Evolutionary conservation across 2,888 invertebrate species (phyloP).

Genomic region (Harpagoxenus sublaevis): DNA sequence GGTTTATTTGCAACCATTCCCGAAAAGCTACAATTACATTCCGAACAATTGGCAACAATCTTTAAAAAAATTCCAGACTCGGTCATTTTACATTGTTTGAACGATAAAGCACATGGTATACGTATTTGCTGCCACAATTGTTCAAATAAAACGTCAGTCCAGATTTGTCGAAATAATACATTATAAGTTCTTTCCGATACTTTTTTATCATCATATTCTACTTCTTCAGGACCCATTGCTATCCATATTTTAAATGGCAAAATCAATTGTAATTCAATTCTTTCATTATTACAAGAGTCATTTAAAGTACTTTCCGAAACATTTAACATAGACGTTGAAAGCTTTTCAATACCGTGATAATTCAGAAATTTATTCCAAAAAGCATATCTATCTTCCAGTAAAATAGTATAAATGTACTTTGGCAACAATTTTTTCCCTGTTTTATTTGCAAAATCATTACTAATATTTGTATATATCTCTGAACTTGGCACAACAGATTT

Average conservation of each 20-base stretch:
- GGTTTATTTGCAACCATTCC: conserved; percentile 37
- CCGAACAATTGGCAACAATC: conserved; percentile 8
- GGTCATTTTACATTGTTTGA: conserved; percentile 15
- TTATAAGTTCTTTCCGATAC: neutral
- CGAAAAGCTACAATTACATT: conserved; percentile 29
- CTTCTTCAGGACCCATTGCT: neutral
- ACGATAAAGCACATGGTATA: conserved; percentile 21
- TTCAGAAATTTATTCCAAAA: neutral
- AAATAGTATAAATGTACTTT: neutral
- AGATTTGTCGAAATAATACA: neutral
- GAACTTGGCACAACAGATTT: neutral
- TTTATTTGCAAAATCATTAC: neutral
- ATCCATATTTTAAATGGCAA: neutral
- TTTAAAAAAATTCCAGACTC: conserved; percentile 17
- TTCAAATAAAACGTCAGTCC: neutral
- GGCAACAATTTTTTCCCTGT: neutral
- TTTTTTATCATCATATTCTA: neutral
- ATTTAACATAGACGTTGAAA: neutral
- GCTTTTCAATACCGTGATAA: neutral
- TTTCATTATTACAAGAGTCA: neutral
- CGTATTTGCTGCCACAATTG: neutral
- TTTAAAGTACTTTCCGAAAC: neutral
- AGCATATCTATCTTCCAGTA: neutral
- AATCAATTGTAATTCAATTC: neutral
- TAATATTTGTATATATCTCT: neutral